These are phyloP conservation scores for Ariopsis seemanni DNA, from an alignment of 2,113 vertebrate genomes.

Conservation along the genomic window DNA sequence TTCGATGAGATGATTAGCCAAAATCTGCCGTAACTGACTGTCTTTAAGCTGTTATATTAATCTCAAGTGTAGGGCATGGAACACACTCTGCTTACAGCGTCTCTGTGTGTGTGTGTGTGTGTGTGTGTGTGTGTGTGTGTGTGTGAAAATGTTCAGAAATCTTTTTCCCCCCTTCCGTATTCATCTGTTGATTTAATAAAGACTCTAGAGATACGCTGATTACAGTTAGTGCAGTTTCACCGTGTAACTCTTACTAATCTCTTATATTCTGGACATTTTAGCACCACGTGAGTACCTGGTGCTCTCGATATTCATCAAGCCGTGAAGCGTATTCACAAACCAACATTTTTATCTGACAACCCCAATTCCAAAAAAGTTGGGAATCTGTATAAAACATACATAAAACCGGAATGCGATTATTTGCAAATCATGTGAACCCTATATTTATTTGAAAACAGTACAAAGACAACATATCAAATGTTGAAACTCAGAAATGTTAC, in stretches of 20 bases:
- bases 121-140: constrained; percentile 8
- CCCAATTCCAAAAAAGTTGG: no score
- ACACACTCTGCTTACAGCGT: background rate
- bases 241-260: background rate
- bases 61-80: constrained; percentile 44
- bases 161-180: background rate
- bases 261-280: background rate
- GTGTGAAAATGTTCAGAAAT: background rate
- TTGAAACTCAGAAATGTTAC: no score
- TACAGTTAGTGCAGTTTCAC: background rate
- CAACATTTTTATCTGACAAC: no score
- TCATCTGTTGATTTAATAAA: background rate
- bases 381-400: no score
- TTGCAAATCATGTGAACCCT: no score
- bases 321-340: background rate
- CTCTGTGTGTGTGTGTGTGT: background rate
- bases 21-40: constrained; percentile 71
- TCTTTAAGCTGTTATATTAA: constrained; percentile 77
- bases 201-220: background rate
- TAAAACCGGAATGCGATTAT: no score
- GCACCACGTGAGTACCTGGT: background rate
- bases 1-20: constrained; percentile 34
- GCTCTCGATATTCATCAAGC: background rate
- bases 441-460: no score
- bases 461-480: no score